Evolutionary conservation across 1,140 invertebrate genomes (phyloP).

Genomic region (Neuroterus valhalla): DNA sequence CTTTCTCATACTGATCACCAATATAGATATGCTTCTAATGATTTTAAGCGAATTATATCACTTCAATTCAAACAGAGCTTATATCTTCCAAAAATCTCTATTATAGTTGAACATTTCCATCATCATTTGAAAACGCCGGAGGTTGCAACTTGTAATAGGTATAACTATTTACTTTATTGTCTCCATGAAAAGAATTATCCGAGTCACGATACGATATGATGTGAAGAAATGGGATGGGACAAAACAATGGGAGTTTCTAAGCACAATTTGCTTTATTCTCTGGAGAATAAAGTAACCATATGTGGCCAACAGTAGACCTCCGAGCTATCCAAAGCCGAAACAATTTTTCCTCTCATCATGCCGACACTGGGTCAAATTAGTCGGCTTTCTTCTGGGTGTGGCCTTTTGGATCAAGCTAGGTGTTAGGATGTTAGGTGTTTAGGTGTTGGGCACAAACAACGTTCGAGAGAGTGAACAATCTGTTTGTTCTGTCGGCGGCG

Average conservation of each 20-base stretch:
- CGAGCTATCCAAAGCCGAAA: background rate
- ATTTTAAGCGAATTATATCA: no score
- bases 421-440: conserved; percentile 31
- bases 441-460: conserved; percentile 36
- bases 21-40: no score
- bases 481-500: conserved; percentile 59
- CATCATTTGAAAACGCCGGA: background rate
- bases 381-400: conserved; percentile 50
- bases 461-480: conserved; percentile 50
- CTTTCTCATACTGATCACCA: no score
- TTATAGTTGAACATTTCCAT: background rate
- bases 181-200: background rate
- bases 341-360: conserved; percentile 43
- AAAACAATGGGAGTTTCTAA: conserved; percentile 17
- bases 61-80: no score
- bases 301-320: conserved; percentile 17
- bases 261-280: conserved; percentile 19
- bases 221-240: conserved; percentile 10
- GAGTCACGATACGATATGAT: background rate
- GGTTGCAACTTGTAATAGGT: background rate
- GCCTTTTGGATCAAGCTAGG: conserved; percentile 42
- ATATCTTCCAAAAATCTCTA: no score
- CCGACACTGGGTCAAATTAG: conserved; percentile 50
- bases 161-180: conserved; percentile 7
- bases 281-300: conserved; percentile 12